Evolutionary conservation across 2,113 vertebrate genomes (phyloP).

Genomic region (Aspiorhynchus laticeps): DNA sequence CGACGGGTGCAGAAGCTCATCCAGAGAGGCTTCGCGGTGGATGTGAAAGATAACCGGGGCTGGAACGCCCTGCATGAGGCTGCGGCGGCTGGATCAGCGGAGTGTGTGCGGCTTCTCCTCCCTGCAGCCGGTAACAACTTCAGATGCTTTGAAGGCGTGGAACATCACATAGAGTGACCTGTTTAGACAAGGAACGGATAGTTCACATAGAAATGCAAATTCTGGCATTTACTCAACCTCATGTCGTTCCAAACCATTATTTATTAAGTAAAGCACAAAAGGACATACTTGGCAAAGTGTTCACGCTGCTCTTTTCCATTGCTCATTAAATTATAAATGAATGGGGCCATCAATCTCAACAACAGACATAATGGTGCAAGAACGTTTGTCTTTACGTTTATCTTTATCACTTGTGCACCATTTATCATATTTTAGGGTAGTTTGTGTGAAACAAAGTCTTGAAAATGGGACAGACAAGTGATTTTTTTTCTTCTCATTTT

Average conservation of each 20-base stretch:
- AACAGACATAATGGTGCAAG: background rate
- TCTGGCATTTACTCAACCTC: background rate
- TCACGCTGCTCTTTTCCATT: background rate
- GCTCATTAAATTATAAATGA: background rate
- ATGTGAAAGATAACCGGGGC: conserved; percentile 90
- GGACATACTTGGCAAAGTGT: background rate
- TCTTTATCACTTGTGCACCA: background rate
- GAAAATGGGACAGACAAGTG: background rate
- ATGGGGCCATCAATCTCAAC: background rate
- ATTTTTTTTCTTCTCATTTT: no score
- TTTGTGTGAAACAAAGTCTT: background rate
- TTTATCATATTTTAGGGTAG: background rate
- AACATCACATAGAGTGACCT: background rate
- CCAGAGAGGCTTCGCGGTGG: conserved; percentile 75
- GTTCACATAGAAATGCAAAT: background rate
- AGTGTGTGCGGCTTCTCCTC: conserved; percentile 80
- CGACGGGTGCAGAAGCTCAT: conserved; percentile 79
- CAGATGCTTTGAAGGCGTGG: conserved; percentile 63
- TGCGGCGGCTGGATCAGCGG: conserved; percentile 78
- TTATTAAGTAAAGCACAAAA: background rate
- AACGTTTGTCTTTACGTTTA: background rate
- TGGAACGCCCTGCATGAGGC: conserved; percentile 93
- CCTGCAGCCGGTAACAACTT: conserved; percentile 66
- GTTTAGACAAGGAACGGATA: background rate
- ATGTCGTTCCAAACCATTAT: background rate